phyloP scores from a whole-genome alignment of 2,888 invertebrate genomes.

The Priocnemis perturbator region DNA sequence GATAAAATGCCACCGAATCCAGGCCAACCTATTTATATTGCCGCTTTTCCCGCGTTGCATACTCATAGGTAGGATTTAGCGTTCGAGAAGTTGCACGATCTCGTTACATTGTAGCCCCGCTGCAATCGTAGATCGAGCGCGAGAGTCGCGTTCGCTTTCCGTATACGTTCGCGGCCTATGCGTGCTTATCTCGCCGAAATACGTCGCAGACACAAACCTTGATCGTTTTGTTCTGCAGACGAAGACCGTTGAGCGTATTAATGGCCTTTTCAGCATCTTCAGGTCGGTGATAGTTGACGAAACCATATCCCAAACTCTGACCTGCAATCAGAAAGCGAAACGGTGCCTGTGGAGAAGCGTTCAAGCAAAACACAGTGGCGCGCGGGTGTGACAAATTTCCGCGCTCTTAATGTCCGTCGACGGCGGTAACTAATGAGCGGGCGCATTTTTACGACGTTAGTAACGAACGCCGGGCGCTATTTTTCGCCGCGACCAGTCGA shows the following conservation, averaged over 20 bases:
- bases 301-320: slow-evolving; percentile 99
- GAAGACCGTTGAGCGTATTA: slow-evolving; percentile 96
- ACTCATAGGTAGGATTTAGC: slow-evolving; percentile 25
- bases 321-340: slow-evolving; percentile 77
- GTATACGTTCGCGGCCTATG: too few species aligned
- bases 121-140: background rate
- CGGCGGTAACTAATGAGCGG: too few species aligned
- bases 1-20: slow-evolving; percentile 36
- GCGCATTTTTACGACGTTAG: too few species aligned
- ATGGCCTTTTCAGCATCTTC: slow-evolving; percentile 99
- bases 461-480: too few species aligned
- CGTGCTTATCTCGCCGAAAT: background rate
- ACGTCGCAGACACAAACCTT: slow-evolving; percentile 83
- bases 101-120: background rate
- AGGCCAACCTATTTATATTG: slow-evolving; percentile 47
- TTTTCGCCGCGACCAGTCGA: too few species aligned
- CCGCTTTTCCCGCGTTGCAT: slow-evolving; percentile 24
- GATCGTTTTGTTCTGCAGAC: slow-evolving; percentile 99
- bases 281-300: slow-evolving; percentile 98
- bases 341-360: background rate
- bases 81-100: slow-evolving; percentile 25
- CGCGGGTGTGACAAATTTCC: background rate
- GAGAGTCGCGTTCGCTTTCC: background rate
- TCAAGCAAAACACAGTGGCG: background rate
- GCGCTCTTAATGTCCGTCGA: too few species aligned